phyloP scores from a whole-genome alignment of 2,797 vertebrate species.

The Rhinogobio ventralis region DNA sequence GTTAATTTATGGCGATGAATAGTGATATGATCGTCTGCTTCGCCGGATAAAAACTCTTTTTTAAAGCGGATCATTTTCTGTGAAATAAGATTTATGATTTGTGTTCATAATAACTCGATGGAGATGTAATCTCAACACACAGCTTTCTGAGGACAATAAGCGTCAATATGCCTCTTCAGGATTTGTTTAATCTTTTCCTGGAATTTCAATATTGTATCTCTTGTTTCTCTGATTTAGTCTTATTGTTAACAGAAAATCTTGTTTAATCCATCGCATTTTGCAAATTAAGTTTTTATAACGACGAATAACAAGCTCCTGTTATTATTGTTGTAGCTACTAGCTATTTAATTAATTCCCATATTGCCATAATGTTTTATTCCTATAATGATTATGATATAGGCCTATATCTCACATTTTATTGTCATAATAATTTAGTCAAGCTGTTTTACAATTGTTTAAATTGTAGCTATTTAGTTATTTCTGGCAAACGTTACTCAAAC shows the following conservation, averaged over 20 bases:
- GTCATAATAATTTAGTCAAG: not conserved
- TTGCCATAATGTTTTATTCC: not conserved
- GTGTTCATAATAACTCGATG: slow-evolving; percentile 10
- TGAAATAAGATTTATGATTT: slow-evolving; percentile 34
- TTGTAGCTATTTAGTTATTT: not conserved
- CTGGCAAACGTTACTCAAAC: not conserved
- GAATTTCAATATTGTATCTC: slow-evolving; percentile 37
- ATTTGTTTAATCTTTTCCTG: slow-evolving; percentile 32
- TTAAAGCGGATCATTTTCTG: slow-evolving; percentile 7
- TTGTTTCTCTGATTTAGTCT: slow-evolving; percentile 12
- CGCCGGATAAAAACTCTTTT: slow-evolving; percentile 6
- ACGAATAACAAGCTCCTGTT: not conserved
- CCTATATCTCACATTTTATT: not conserved
- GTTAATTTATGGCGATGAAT: slow-evolving; percentile 8
- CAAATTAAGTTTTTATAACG: not conserved
- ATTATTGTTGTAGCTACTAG: not conserved
- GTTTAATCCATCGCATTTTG: not conserved
- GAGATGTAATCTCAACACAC: slow-evolving; percentile 19
- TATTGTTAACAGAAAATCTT: not conserved
- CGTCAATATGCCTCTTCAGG: slow-evolving; percentile 1
- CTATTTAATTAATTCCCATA: not conserved
- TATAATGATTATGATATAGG: too few relatives aligned
- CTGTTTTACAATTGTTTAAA: not conserved
- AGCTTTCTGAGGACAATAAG: slow-evolving; percentile 5
- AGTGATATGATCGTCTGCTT: not conserved